Conservation (phyloP, 2,797 vertebrate species). For the Pelobates cultripes region DNA sequence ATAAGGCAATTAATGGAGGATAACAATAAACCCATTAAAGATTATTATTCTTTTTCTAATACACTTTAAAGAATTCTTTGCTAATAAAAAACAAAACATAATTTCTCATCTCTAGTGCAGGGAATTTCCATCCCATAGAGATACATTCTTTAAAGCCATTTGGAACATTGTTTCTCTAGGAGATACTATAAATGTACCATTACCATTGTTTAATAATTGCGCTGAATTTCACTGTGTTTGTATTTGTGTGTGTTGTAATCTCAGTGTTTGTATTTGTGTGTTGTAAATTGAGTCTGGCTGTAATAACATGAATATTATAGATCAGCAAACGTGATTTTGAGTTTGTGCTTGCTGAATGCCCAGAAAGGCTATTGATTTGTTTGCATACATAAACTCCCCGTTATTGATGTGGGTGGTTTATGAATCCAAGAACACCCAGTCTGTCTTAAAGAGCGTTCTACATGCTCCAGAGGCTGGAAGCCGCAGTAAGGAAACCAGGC, state of each 20-base stretch:
- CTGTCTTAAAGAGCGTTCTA: conserved; percentile 9
- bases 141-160: background rate
- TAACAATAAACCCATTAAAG: too few relatives aligned
- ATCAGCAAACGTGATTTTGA: conserved; percentile 5
- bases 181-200: background rate
- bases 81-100: too few relatives aligned
- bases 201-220: background rate
- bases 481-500: conserved; percentile 50
- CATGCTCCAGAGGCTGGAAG: conserved; percentile 12
- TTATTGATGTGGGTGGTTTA: conserved; percentile 4
- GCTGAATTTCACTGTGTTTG: background rate
- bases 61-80: too few relatives aligned
- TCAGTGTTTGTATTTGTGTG: too few relatives aligned
- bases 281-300: too few relatives aligned
- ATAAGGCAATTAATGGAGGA: too few relatives aligned
- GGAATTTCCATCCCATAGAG: background rate
- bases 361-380: conserved; percentile 7
- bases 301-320: background rate
- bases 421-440: conserved; percentile 28
- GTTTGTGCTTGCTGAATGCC: background rate
- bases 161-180: background rate
- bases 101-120: too few relatives aligned
- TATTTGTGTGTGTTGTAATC: background rate
- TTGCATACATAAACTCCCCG: background rate
- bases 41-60: too few relatives aligned